A percentile compares a stretch with the other conserved stretches of the same genome.
Evolutionary conservation across 2,888 invertebrate genomes (phyloP).

Genomic region (Congeria kusceri): DNA sequence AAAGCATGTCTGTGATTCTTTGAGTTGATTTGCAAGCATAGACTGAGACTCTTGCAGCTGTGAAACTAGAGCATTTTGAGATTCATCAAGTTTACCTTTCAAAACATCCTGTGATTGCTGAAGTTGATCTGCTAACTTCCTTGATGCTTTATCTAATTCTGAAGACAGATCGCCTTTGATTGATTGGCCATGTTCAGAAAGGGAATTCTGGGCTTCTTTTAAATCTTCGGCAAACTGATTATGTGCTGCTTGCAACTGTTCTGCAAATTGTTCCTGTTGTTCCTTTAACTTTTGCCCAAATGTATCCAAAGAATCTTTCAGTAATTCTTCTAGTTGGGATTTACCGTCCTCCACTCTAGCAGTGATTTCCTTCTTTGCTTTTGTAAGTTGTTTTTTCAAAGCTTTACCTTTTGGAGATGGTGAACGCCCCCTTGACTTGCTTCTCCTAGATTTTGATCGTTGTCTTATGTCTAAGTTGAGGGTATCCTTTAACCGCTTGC

Average conservation of each 20-base stretch:
- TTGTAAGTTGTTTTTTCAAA: constrained; percentile 38
- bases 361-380: constrained; percentile 55
- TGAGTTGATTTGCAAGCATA: constrained; percentile 44
- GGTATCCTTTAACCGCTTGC: constrained; percentile 28
- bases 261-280: constrained; percentile 58
- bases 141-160: constrained; percentile 41
- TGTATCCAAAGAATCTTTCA: constrained; percentile 49
- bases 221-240: constrained; percentile 53
- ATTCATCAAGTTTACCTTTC: constrained; percentile 40
- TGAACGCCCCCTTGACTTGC: constrained; percentile 21
- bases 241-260: constrained; percentile 50
- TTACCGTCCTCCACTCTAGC: constrained; percentile 56
- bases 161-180: constrained; percentile 47
- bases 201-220: constrained; percentile 45
- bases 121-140: constrained; percentile 36
- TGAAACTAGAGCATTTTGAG: constrained; percentile 46
- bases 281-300: constrained; percentile 54
- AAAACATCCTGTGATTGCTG: constrained; percentile 50
- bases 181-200: constrained; percentile 40
- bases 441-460: constrained; percentile 1
- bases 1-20: constrained; percentile 57
- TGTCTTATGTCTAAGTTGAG: constrained; percentile 4
- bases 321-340: constrained; percentile 48
- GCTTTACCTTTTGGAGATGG: constrained; percentile 44
- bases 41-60: constrained; percentile 53